Conservation (phyloP, 1,140 invertebrate species). For the Grapholita molesta region DNA sequence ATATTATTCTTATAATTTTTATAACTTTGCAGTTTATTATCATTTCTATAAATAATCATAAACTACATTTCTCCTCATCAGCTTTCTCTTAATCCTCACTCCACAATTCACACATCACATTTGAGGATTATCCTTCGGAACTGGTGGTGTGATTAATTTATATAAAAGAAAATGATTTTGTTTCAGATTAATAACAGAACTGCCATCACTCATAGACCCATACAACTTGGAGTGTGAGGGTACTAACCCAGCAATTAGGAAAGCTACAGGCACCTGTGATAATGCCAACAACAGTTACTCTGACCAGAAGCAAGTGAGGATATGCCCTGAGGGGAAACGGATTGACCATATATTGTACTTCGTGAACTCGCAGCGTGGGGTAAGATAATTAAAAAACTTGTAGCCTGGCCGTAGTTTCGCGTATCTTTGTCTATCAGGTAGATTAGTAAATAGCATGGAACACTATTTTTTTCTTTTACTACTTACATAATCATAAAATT, state of each 20-base stretch:
- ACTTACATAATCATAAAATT: no score
- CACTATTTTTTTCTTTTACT: no score
- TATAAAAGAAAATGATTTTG: conserved; percentile 11
- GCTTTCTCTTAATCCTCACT: no score
- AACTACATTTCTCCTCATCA: neutral
- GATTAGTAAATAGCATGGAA: no score
- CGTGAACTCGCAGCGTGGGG: conserved; percentile 75
- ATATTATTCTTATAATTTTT: no score
- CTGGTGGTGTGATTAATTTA: neutral
- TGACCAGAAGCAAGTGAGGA: conserved; percentile 69
- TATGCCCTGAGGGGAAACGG: conserved; percentile 87
- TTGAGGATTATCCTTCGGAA: no score
- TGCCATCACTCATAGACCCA: conserved; percentile 75
- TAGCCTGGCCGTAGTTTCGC: no score
- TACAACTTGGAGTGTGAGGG: conserved; percentile 49
- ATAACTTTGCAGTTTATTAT: no score
- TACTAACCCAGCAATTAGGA: conserved; percentile 28
- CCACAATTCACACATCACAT: no score
- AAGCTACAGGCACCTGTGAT: conserved; percentile 85
- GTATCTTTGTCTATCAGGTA: no score
- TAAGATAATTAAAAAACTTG: conserved; percentile 51
- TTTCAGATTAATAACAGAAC: conserved; percentile 77
- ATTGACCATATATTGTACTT: conserved; percentile 95
- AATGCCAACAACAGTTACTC: conserved; percentile 92
- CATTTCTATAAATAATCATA: no score